phyloP scores from a whole-genome alignment of 2,888 invertebrate species.

The Augochlorella aurata region DNA sequence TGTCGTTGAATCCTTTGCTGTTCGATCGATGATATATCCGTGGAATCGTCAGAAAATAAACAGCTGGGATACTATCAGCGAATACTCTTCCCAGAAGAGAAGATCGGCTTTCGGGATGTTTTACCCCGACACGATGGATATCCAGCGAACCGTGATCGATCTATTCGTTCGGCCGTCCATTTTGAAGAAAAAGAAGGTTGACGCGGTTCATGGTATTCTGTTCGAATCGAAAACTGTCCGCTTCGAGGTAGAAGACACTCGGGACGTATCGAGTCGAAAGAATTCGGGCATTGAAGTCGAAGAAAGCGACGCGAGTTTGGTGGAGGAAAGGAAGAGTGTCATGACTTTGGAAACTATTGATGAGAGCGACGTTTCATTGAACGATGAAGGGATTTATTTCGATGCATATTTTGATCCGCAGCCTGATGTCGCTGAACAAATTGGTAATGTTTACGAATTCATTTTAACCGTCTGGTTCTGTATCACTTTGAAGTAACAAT shows the following conservation, averaged over 20 bases:
- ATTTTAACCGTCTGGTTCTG: not conserved
- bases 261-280: not conserved
- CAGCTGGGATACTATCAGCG: not conserved
- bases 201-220: conserved; percentile 15
- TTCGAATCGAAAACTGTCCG: conserved; percentile 72
- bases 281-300: not conserved
- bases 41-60: not conserved
- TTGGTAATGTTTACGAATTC: conserved; percentile 50
- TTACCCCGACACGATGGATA: conserved; percentile 46
- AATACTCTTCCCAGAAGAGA: not conserved
- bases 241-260: conserved; percentile 68
- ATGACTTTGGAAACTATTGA: not conserved
- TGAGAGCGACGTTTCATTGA: not conserved
- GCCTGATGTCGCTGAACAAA: conserved; percentile 46
- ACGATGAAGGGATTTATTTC: not conserved
- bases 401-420: conserved; percentile 12
- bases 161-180: conserved; percentile 70
- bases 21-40: not conserved
- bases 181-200: conserved; percentile 62
- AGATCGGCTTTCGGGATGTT: conserved; percentile 7
- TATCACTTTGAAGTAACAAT: not conserved
- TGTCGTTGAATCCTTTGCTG: not conserved
- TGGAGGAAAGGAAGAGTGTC: not conserved
- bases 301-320: conserved; percentile 11
- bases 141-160: conserved; percentile 72